Evolutionary conservation across 2,797 vertebrate species (phyloP).

Genomic region (Ptychadena robeensis): DNA sequence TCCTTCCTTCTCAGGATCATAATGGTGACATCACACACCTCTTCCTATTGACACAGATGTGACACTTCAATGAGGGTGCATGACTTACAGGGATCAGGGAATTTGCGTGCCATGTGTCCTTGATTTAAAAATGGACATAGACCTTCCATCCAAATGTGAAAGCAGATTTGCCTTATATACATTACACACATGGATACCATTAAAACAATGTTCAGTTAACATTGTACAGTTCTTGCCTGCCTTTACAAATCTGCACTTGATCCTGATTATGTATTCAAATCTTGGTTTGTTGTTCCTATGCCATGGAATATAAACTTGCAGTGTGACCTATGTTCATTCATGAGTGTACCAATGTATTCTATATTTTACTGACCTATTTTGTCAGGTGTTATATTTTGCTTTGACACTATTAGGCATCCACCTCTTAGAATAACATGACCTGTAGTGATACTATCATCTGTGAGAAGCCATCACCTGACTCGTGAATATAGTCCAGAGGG

Average conservation of each 20-base stretch:
- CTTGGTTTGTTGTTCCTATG: background rate
- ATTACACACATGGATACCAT: conserved; percentile 30
- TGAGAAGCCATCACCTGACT: conserved; percentile 28
- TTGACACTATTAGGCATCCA: conserved; percentile 46
- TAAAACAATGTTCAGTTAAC: conserved; percentile 29
- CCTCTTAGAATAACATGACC: conserved; percentile 43
- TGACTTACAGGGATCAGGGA: conserved; percentile 10
- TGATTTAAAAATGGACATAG: conserved; percentile 28
- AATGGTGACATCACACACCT: conserved; percentile 34
- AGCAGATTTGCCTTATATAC: conserved; percentile 19
- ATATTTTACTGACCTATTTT: conserved; percentile 3
- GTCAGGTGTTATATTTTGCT: conserved; percentile 34
- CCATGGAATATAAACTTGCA: background rate
- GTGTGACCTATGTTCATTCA: conserved; percentile 33
- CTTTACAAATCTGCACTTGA: conserved; percentile 26
- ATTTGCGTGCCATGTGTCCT: background rate
- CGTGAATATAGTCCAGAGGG: conserved; percentile 31
- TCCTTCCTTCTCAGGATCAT: conserved; percentile 25
- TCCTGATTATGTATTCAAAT: conserved; percentile 22
- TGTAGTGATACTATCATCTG: conserved; percentile 29
- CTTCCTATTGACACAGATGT: conserved; percentile 49
- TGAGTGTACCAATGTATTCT: conserved; percentile 11
- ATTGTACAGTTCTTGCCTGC: conserved; percentile 16
- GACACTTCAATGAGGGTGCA: conserved; percentile 22
- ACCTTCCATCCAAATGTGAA: conserved; percentile 18